Percentiles rank a stretch among this genome's conserved stretches.
These are phyloP conservation scores for Leptinotarsa undecemlineata DNA, from an alignment of 1,140 invertebrate genomes.

Conservation along the genomic window DNA sequence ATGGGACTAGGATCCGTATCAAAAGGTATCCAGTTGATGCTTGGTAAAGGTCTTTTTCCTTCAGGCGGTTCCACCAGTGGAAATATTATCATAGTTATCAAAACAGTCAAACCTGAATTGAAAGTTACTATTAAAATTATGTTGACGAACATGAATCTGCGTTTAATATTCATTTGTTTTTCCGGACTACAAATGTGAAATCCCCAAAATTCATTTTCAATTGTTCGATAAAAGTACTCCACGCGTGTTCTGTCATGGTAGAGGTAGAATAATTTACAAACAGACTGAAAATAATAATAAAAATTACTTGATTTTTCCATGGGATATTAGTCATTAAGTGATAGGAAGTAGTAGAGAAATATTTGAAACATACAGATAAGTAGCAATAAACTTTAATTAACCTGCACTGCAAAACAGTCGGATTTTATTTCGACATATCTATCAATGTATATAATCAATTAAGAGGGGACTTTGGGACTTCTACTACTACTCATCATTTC, in stretches of 20 bases:
- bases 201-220: constrained; percentile 25
- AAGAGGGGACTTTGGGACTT: too few relatives aligned
- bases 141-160: constrained; percentile 14
- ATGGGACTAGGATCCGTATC: constrained; percentile 19
- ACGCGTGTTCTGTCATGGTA: constrained; percentile 18
- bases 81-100: constrained; percentile 15
- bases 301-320: too few relatives aligned
- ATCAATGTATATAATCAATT: too few relatives aligned
- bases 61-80: constrained; percentile 19
- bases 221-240: constrained; percentile 15
- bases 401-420: too few relatives aligned
- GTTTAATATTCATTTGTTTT: constrained; percentile 6
- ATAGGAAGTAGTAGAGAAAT: too few relatives aligned
- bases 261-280: background rate
- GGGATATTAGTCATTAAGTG: too few relatives aligned
- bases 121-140: constrained; percentile 2
- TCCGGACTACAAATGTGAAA: constrained; percentile 3
- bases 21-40: constrained; percentile 17
- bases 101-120: background rate
- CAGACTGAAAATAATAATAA: constrained; percentile 10
- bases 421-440: too few relatives aligned
- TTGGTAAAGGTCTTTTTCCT: constrained; percentile 25
- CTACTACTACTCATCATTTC: too few relatives aligned
- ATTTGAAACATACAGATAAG: too few relatives aligned
- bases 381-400: too few relatives aligned